phyloP scores from a whole-genome alignment of 2,797 vertebrate species.

The Poeciliopsis turneri region DNA sequence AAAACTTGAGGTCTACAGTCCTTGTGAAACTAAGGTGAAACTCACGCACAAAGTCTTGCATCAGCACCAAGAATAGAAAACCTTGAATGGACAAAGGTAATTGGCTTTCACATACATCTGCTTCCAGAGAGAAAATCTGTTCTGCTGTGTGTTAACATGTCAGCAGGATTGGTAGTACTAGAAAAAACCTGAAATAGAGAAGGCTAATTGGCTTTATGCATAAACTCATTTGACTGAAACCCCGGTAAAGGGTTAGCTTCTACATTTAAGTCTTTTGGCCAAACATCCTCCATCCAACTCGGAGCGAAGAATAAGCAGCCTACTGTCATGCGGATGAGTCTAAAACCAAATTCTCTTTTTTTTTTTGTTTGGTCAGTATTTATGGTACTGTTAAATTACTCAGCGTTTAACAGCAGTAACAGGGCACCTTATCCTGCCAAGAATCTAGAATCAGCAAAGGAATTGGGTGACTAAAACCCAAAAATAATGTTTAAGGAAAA shows the following conservation, averaged over 20 bases:
- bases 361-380: conserved; percentile 5
- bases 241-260: conserved; percentile 40
- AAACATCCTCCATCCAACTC: conserved; percentile 36
- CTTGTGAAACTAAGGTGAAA: neutral
- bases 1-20: neutral
- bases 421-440: neutral
- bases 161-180: conserved; percentile 42
- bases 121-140: conserved; percentile 29
- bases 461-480: neutral
- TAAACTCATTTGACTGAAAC: conserved; percentile 48
- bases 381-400: neutral
- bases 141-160: conserved; percentile 47
- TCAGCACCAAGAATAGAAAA: conserved; percentile 3
- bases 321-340: conserved; percentile 27
- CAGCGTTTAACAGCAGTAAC: neutral
- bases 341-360: conserved; percentile 18
- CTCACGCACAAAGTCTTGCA: neutral
- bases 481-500: neutral
- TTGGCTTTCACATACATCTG: conserved; percentile 34
- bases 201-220: conserved; percentile 66
- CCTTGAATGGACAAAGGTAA: conserved; percentile 33
- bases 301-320: conserved; percentile 40
- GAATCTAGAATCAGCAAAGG: neutral
- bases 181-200: conserved; percentile 68
- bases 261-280: conserved; percentile 42